Base-by-base conservation (phyloP, 2,888 invertebrate species). In the Epirrhoe tristata region DNA sequence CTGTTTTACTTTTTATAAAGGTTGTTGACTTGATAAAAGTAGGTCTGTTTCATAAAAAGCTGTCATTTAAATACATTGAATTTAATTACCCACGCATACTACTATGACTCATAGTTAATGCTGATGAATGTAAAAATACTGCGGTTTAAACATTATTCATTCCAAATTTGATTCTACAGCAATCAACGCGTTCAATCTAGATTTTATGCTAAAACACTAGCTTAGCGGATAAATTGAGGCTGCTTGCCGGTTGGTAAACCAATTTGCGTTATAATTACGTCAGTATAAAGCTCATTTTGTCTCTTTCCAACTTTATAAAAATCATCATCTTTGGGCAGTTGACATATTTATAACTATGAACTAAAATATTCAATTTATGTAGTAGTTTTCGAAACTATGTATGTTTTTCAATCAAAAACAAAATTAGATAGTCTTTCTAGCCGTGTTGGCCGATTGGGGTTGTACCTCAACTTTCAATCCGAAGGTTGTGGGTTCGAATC, bases 111-210 rank as follows among this genome's bases (percentile, higher is more conserved):
- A 67, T 12, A 43, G 14, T 39, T 54, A 67, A 67, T 43, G 58
- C 36, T 59, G 56, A 63, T 62, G 59, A 60, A 67, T 54, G 56
- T 57, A 32, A 50, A 60, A 64, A 61, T 56, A 58, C 63, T 64
- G 53, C 57, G 50, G 57, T 61, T 57, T 54, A 67, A 60, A 58
- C 67, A 67, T 67, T 61, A 67, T 63, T 67, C 59, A 67, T 58
- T 64, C 63, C 54, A 51, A 65, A 56, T 65, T 65, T 56, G 55
- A 65, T 65, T 59, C 65, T n/a, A 59, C 64, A 59, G 43, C 55
- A 59, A 55, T 65, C 50, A 65, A 16, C 31, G 55, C 59, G 59
- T 51, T 59, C 6, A 55, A 51, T 56, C 59, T 39, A 59, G 59
- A 58, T 55, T 65, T 56, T 31, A 55, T 56, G 16, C 17, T 58